Conservation (phyloP, 2,113 vertebrate species). For the Halichoerus grypus region DNA sequence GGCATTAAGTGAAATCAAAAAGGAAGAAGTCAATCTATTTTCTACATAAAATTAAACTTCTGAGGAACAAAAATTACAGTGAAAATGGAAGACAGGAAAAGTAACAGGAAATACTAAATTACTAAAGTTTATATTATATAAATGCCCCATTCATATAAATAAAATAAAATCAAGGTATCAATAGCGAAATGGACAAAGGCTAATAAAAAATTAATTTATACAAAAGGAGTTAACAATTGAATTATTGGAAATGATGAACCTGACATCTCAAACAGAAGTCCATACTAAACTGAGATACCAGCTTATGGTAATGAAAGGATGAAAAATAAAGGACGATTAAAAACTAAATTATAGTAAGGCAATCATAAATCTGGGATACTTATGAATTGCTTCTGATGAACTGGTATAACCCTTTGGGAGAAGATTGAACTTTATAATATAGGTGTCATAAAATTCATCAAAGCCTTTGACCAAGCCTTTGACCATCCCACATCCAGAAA, state of each 20-base stretch:
- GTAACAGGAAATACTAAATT: background rate
- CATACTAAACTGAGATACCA: background rate
- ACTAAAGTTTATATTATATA: background rate
- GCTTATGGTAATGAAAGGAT: background rate
- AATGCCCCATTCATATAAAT: background rate
- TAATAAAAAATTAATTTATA: background rate
- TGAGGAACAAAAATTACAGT: background rate
- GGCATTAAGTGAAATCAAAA: background rate
- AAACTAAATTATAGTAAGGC: background rate
- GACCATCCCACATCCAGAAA: background rate
- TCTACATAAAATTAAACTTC: background rate
- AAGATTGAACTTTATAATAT: background rate
- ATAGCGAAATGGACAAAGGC: background rate
- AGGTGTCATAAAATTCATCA: background rate
- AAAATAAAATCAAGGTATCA: slow-evolving; percentile 30
- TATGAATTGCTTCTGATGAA: background rate
- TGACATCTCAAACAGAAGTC: background rate
- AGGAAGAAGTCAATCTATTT: background rate
- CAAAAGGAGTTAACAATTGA: background rate
- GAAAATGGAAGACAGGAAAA: background rate
- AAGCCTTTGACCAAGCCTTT: background rate
- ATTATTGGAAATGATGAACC: background rate
- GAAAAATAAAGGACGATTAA: background rate
- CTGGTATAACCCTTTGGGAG: background rate
- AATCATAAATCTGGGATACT: background rate